Base-by-base conservation (phyloP, 2,888 invertebrate genomes). In the Neoitamus cyanurus region DNA sequence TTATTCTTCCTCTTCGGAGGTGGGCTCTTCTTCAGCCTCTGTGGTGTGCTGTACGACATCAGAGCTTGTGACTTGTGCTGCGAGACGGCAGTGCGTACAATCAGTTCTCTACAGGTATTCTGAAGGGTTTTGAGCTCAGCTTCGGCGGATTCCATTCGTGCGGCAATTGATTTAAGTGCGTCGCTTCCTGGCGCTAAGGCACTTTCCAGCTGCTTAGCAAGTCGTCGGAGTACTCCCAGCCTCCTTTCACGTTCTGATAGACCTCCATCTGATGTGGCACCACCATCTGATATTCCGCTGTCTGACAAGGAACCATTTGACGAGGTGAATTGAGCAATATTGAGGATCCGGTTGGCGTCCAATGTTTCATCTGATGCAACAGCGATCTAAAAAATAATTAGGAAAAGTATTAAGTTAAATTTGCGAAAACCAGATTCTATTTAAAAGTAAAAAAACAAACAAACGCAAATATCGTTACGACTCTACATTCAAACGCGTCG, bases 221-320 rank as follows among this genome's bases (percentile, higher is more conserved):
- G 90, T 70, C 94, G 92, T 73, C 94, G 92, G 70, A 95, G 92
- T 0, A 94, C 94, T 2, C 94, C 93, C 83, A 95, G 90, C 25
- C 95, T 92, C 69, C 94, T 92, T 89, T 95, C 95, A 36, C 95
- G 92, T 89, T 95, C 95, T 1, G 91, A 91, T 3, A 91, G 86
- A 84, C 95, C 95, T 86, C 94, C 95, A 88, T 95, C 94, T 9
- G 93, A 95, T 84, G 95, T 95, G 88, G 95, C 94, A 87, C 95
- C 95, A 87, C 95, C 95, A 89, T 95, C 95, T 9, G 95, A 95
- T 87, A 95, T 95, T 77, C 95, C 95, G 86, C 94, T 94, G 90
- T 95, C 95, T 1, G 95, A 95, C 83, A 94, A 92, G 0, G 95
- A 95, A 37, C 94, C 94, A 88, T 91, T 91, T 6, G 91, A 91